phyloP scores from a whole-genome alignment of 2,888 invertebrate species.

The Drosophila fulvimacula region DNA sequence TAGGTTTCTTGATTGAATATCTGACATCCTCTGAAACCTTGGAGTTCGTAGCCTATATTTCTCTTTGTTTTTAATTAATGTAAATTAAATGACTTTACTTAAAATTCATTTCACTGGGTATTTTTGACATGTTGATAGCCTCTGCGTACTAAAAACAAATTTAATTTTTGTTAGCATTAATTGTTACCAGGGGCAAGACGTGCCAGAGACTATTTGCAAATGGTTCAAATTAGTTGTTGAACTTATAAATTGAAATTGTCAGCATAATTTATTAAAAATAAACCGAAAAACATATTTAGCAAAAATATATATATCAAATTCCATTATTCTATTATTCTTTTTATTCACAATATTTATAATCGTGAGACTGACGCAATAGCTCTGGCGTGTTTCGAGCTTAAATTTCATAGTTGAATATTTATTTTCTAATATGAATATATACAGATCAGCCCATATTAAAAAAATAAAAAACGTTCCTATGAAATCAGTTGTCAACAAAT shows the following conservation, averaged over 20 bases:
- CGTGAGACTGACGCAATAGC: conserved; percentile 22
- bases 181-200: conserved; percentile 40
- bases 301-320: background rate
- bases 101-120: conserved; percentile 3
- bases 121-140: conserved; percentile 53
- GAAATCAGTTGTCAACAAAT: conserved; percentile 15
- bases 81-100: background rate
- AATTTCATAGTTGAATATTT: background rate
- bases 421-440: background rate
- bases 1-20: no score
- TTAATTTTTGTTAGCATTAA: conserved; percentile 14
- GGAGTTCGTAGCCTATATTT: no score
- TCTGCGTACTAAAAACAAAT: conserved; percentile 39
- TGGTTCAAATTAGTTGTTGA: conserved; percentile 35
- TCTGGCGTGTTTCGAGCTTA: background rate
- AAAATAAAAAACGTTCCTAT: conserved; percentile 6
- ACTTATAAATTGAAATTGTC: conserved; percentile 10
- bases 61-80: no score
- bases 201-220: conserved; percentile 6
- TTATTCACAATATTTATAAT: background rate
- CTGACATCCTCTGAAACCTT: no score
- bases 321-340: conserved; percentile 3
- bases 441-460: conserved; percentile 4
- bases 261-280: background rate
- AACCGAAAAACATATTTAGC: background rate